Evolutionary conservation across 2,888 invertebrate species (phyloP), one percentile per base, ranked within the genome.

Genomic region (Acanthosepion esculentum): DNA sequence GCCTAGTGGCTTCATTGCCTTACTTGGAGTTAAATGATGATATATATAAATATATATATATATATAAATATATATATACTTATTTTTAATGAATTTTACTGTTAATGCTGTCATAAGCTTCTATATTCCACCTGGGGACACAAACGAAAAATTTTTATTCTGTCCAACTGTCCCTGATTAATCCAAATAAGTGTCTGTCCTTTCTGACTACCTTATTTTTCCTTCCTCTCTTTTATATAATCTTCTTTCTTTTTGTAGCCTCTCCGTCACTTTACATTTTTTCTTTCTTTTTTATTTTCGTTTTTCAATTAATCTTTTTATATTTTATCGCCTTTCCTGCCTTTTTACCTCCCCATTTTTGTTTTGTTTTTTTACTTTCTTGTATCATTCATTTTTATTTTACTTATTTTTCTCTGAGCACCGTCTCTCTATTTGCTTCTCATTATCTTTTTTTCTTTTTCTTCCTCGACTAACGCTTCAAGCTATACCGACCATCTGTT

Each of bases 401-500:
- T 15, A 78, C 15, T n/a, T 5, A 0, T 10, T n/a, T n/a, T 78
- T n/a, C n/a, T n/a, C 78, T 15, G n/a, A 78, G n/a, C 10, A 78
- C 78, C 15, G n/a, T n/a, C n/a, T 78, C n/a, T 78, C 10, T n/a
- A 10, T 12, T 15, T 78, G 15, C n/a, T n/a, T 78, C 12, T n/a
- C 12, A 33, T 78, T 33, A 29, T n/a, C n/a, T n/a, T 29, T 18
- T 29, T 10, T 29, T n/a, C n/a, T 18, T 29, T 64, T 5, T 64
- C 29, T n/a, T n/a, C 18, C 15, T n/a, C n/a, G 18, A 78, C n/a
- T 33, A n/a, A 12, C 15, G 78, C 78, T 78, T 78, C n/a, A 78
- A 78, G 78, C 78, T 78, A 78, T n/a, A 78, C 78, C 78, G n/a
- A 78, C 78, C 78, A 78, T 78, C 78, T 78, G 78, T 78, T 78